These are phyloP conservation scores for Pristionchus maxplancki DNA, from an alignment of 2,888 invertebrate genomes.

Conservation along the genomic window DNA sequence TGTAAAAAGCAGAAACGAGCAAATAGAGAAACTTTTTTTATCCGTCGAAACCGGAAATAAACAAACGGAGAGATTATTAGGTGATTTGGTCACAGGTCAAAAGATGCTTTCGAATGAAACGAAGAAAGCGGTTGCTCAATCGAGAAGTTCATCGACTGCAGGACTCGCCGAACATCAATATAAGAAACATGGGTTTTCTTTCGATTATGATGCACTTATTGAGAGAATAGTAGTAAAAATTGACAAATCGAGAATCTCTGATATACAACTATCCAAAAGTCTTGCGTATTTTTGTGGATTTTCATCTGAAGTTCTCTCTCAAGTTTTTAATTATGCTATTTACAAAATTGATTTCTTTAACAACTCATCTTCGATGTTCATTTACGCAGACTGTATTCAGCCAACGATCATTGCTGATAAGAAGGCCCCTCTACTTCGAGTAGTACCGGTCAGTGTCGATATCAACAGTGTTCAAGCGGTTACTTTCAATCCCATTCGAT, in stretches of 20 bases:
- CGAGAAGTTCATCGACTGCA: background rate
- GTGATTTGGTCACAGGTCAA: background rate
- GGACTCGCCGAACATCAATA: background rate
- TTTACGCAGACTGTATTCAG: constrained; percentile 31
- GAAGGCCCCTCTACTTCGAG: background rate
- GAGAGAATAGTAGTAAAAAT: background rate
- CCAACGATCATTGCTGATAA: constrained; percentile 2
- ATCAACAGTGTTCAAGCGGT: background rate
- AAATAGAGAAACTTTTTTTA: background rate
- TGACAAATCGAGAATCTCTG: background rate
- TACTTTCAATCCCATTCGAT: constrained; percentile 13
- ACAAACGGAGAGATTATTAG: background rate
- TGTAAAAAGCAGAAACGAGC: background rate
- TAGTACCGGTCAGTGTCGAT: background rate
- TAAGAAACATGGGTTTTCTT: background rate
- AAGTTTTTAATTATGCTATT: background rate
- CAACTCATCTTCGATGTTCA: background rate
- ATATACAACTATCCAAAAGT: background rate
- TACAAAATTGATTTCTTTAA: background rate
- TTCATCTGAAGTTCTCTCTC: background rate
- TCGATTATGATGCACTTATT: background rate
- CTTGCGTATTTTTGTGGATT: constrained; percentile 1
- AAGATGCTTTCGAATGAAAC: background rate
- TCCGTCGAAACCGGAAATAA: background rate
- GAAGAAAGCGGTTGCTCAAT: background rate